Evolutionary conservation across 2,888 invertebrate species (phyloP), one percentile per base, ranked within the genome.

Genomic region (Metalampra italica): DNA sequence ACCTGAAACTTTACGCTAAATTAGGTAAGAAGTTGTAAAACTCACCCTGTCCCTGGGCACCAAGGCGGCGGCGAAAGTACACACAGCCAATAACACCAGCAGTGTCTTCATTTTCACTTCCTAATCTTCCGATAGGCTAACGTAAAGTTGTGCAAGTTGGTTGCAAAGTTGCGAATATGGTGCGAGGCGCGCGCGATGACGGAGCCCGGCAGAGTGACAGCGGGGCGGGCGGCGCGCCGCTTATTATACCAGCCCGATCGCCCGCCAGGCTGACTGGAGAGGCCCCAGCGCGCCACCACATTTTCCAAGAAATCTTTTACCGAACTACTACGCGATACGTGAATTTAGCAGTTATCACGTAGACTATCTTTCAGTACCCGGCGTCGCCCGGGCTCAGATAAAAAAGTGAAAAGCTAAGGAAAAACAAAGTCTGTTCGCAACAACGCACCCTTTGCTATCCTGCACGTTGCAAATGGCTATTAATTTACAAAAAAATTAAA

Each of bases 41-140:
- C 85, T 85, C 56, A 86, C 86, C 77, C 68, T 77, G 7, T 68
- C 58, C 49, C 61, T 67, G 5, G 77, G 75, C 32, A 77, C 76
- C 71, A 79, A 72, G 48, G 84, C 81, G n/a, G 59, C 59, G 11
- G 75, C 54, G 51, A 78, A 44, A 41, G 71, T 62, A 58, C 71
- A 75, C 43, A 73, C 46, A 32, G 64, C 68, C 32, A 84, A 41
- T 1, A 84, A 50, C 46, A 78, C 43, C 9, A 82, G 41, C 37
- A 78, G 50, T 53, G 56, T 57, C 51, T 68, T 77, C 82, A 80
- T 81, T 50, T 47, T 77, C 60, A 67, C 63, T 41, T 44, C 37
- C 40, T 42, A 40, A 40, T 34, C 34, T 46, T 46, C 30, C 48
- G 45, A 45, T 52, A 41, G 53, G 14, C 14, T 36, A n/a, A 36